Percentiles rank a stretch among this genome's conserved stretches.
These are phyloP conservation scores for Caerostris extrusa DNA, from an alignment of 1,140 invertebrate genomes.

Conservation along the genomic window DNA sequence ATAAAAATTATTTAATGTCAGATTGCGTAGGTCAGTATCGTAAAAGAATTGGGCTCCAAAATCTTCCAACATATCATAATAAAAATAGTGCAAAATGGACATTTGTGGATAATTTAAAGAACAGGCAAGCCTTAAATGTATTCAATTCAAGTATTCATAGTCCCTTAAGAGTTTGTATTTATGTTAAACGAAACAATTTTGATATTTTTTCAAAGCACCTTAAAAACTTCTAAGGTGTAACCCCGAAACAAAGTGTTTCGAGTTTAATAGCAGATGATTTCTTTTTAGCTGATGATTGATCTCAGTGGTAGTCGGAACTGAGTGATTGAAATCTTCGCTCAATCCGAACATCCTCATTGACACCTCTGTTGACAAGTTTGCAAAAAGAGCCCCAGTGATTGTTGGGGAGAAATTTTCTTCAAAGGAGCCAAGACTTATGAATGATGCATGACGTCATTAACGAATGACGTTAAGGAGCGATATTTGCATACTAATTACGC, in stretches of 20 bases:
- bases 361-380: slow-evolving; percentile 62
- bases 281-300: slow-evolving; percentile 32
- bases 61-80: too few species aligned
- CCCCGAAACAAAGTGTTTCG: not conserved
- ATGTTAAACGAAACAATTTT: too few species aligned
- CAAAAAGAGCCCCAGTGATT: slow-evolving; percentile 59
- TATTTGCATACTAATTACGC: slow-evolving; percentile 78
- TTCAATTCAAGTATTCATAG: too few species aligned
- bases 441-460: slow-evolving; percentile 78
- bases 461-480: slow-evolving; percentile 77
- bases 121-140: too few species aligned
- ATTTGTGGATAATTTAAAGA: too few species aligned
- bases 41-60: too few species aligned
- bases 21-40: too few species aligned
- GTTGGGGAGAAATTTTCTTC: slow-evolving; percentile 69
- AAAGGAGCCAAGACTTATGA: slow-evolving; percentile 74
- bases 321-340: slow-evolving; percentile 57
- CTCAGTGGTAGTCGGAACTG: not conserved
- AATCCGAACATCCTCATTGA: slow-evolving; percentile 52
- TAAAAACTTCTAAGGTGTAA: not conserved
- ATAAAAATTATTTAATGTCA: too few species aligned
- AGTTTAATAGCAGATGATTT: not conserved
- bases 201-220: too few species aligned
- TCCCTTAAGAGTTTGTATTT: too few species aligned
- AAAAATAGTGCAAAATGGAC: too few species aligned